Conservation (phyloP, 2,113 vertebrate species). For the Fregetta grallaria region DNA sequence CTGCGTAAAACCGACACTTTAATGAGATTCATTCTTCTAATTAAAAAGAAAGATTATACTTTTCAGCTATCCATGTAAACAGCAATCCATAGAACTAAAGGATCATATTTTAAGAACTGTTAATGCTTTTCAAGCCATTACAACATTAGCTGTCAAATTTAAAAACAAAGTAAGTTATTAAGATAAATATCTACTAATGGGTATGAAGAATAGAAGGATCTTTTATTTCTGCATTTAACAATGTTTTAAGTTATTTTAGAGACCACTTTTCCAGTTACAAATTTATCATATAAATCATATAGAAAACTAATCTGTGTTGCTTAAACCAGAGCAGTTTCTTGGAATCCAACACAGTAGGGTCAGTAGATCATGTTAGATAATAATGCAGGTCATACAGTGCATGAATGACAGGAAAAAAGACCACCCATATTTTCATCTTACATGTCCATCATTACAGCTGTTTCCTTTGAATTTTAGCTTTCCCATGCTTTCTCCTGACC, state of each 20-base stretch:
- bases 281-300: background rate
- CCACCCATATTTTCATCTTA: background rate
- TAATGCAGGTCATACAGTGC: background rate
- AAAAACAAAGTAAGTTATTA: background rate
- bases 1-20: background rate
- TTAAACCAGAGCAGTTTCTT: background rate
- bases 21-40: background rate
- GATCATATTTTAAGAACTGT: background rate
- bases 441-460: background rate
- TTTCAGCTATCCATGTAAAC: background rate
- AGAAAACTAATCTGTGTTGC: background rate
- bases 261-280: background rate
- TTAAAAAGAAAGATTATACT: background rate
- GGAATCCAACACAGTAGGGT: background rate
- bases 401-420: background rate
- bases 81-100: background rate
- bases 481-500: background rate
- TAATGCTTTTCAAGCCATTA: background rate
- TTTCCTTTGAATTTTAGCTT: background rate
- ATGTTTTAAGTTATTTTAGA: background rate
- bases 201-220: background rate
- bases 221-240: background rate
- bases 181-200: background rate
- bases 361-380: background rate
- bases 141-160: background rate